A percentile compares a stretch with the other conserved stretches of the same genome.
Conservation (phyloP, 2,113 vertebrate species). For the Cyprinodon variegatus region DNA sequence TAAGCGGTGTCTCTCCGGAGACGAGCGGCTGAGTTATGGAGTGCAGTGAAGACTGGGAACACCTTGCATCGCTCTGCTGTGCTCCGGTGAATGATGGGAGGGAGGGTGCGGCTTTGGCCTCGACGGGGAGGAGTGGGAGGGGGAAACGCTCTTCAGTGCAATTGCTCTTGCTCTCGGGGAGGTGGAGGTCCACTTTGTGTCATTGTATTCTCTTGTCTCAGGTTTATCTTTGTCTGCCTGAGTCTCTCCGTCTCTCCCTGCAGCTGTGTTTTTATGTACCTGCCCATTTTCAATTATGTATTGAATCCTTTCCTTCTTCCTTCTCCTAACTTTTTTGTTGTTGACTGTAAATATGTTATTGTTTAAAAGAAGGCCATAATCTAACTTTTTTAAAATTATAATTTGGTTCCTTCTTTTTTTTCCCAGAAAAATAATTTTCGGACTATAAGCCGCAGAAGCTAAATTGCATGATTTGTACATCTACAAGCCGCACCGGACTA, state of each 20-base stretch:
- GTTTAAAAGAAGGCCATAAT: not conserved
- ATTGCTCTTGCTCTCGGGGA: slow-evolving; percentile 36
- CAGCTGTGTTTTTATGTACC: not conserved
- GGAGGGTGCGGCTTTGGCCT: slow-evolving; percentile 42
- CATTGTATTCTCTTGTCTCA: slow-evolving; percentile 4
- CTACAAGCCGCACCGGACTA: too few species aligned
- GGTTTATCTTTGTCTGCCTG: slow-evolving; percentile 14
- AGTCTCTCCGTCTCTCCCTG: not conserved
- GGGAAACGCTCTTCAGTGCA: slow-evolving; percentile 10
- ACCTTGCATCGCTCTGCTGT: slow-evolving; percentile 29
- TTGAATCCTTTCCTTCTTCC: not conserved
- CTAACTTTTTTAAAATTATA: not conserved
- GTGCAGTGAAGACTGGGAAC: slow-evolving; percentile 57
- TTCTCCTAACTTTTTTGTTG: not conserved
- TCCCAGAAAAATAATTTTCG: not conserved
- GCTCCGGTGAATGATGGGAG: slow-evolving; percentile 58
- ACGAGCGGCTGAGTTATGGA: slow-evolving; percentile 65
- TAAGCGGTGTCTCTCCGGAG: slow-evolving; percentile 57
- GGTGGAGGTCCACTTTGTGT: slow-evolving; percentile 14
- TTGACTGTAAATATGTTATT: not conserved
- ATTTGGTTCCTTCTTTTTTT: not conserved
- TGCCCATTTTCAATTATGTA: not conserved
- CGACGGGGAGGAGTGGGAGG: slow-evolving; percentile 31
- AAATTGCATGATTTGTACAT: too few species aligned
- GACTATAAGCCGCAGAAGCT: too few species aligned